Conservation (phyloP, 1,140 invertebrate species). For the Pteromalus puparum region DNA sequence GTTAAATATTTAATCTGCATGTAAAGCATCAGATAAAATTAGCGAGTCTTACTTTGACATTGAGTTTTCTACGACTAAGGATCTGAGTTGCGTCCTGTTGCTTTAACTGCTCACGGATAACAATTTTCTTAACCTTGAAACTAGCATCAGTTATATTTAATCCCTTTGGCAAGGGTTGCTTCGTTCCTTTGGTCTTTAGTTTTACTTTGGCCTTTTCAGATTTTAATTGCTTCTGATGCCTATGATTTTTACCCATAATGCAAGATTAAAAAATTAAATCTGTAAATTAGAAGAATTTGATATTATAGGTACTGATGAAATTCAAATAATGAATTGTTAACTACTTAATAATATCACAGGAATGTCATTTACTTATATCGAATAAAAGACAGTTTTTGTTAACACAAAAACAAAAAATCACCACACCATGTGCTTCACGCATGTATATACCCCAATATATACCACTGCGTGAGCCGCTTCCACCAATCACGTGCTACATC, state of each 20-base stretch:
- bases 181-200: constrained; percentile 80
- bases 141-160: constrained; percentile 90
- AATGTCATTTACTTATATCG: too few species aligned
- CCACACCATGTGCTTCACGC: too few species aligned
- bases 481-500: too few species aligned
- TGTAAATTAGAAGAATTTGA: not conserved
- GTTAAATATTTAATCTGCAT: not conserved
- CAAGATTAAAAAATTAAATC: constrained; percentile 29
- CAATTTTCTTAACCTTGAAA: constrained; percentile 92
- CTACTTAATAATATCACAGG: too few species aligned
- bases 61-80: constrained; percentile 84
- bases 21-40: not conserved
- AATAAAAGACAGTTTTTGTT: too few species aligned
- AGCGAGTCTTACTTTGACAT: constrained; percentile 76
- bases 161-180: constrained; percentile 83
- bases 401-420: too few species aligned
- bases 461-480: too few species aligned
- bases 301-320: not conserved
- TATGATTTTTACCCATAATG: constrained; percentile 75
- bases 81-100: constrained; percentile 78
- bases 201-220: constrained; percentile 88
- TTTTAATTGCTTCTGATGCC: constrained; percentile 82
- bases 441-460: too few species aligned
- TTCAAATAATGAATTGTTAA: too few species aligned
- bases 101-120: constrained; percentile 86